Conservation (phyloP, 2,113 vertebrate species). For the Pelecanoides urinatrix region DNA sequence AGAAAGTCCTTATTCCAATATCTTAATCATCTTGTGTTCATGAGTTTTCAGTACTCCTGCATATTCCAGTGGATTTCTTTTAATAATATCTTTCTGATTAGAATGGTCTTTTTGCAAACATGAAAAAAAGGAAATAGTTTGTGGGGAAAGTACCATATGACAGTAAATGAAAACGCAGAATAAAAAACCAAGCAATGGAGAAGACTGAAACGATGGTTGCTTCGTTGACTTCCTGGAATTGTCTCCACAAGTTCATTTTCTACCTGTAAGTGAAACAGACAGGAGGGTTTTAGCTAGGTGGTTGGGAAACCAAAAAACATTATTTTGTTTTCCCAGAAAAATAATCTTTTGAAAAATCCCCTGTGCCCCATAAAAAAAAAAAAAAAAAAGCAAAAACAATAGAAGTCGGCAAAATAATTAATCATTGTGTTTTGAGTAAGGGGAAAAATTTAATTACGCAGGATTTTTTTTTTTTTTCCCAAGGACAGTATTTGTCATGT, state of each 20-base stretch:
- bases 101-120: neutral
- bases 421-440: neutral
- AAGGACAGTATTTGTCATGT: neutral
- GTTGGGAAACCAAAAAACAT: neutral
- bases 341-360: neutral
- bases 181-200: neutral
- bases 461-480: neutral
- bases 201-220: neutral
- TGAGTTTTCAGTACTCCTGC: neutral
- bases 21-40: neutral
- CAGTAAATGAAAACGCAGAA: neutral
- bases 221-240: neutral
- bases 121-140: neutral
- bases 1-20: neutral
- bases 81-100: neutral
- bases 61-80: neutral
- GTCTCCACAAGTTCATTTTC: neutral
- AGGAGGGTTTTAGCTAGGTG: neutral
- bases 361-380: neutral
- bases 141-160: neutral
- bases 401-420: neutral
- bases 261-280: neutral
- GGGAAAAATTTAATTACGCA: neutral
- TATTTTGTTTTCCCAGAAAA: neutral
- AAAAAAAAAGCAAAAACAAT: neutral